Conservation (phyloP, 2,113 vertebrate genomes). For the Cheirogaleus medius region DNA sequence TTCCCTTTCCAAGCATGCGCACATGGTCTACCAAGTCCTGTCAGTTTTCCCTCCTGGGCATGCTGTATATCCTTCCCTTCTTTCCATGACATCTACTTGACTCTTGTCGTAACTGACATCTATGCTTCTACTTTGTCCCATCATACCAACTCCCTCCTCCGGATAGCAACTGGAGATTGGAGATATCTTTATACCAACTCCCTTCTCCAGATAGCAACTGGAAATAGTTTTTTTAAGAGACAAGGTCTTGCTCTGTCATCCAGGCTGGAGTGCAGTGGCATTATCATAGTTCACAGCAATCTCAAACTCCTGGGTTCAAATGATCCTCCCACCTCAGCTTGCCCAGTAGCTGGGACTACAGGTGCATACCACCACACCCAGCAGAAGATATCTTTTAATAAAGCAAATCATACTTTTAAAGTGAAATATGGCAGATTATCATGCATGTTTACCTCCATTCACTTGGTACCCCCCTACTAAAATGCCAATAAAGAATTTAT, state of each 20-base stretch:
- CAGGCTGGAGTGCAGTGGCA: too few species aligned
- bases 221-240: too few species aligned
- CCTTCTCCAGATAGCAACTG: not conserved
- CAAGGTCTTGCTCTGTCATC: not conserved
- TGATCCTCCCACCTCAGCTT: not conserved
- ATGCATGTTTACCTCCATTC: not conserved
- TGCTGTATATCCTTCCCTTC: not conserved
- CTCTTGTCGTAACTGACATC: not conserved
- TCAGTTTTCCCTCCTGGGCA: not conserved
- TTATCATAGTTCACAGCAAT: too few species aligned
- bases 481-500: not conserved
- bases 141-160: not conserved
- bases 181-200: not conserved
- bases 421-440: not conserved
- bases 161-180: not conserved
- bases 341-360: not conserved
- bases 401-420: not conserved
- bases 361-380: not conserved
- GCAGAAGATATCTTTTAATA: not conserved
- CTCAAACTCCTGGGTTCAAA: not conserved
- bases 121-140: not conserved
- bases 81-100: not conserved
- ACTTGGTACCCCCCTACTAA: constrained; percentile 6
- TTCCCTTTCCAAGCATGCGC: not conserved
- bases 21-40: not conserved